Evolutionary conservation across 2,888 invertebrate genomes (phyloP).

Genomic region (Lapara coniferarum): DNA sequence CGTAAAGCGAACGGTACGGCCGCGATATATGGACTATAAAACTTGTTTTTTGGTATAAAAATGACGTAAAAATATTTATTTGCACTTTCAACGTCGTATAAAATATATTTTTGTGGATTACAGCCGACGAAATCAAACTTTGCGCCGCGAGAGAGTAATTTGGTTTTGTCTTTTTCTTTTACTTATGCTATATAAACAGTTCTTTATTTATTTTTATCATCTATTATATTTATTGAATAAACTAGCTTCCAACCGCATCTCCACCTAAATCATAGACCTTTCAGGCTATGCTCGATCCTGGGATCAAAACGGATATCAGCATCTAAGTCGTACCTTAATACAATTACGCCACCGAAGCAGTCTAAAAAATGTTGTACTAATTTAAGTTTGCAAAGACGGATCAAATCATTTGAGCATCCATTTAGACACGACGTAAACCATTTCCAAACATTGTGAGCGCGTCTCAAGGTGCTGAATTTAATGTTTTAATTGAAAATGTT

Average conservation of each 20-base stretch:
- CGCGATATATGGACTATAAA: slow-evolving; percentile 22
- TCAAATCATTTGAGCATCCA: neutral
- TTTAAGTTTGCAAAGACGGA: neutral
- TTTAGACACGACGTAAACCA: no score
- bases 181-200: neutral
- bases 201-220: no score
- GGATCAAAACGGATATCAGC: no score
- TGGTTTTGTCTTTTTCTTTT: neutral
- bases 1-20: slow-evolving; percentile 18
- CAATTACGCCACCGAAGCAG: no score
- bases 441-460: neutral
- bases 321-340: no score
- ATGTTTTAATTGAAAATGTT: slow-evolving; percentile 7
- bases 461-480: slow-evolving; percentile 1
- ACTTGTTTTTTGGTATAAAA: slow-evolving; percentile 23
- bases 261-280: no score
- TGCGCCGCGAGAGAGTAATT: slow-evolving; percentile 5
- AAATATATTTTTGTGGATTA: slow-evolving; percentile 14
- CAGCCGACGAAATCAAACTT: slow-evolving; percentile 6
- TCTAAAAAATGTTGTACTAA: no score
- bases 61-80: slow-evolving; percentile 23
- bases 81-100: slow-evolving; percentile 16
- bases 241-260: no score
- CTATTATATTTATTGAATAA: no score
- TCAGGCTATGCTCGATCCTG: no score